These are phyloP conservation scores for Metridium senile DNA, from an alignment of 92 coral and sea anemone genomes.

Conservation along the genomic window DNA sequence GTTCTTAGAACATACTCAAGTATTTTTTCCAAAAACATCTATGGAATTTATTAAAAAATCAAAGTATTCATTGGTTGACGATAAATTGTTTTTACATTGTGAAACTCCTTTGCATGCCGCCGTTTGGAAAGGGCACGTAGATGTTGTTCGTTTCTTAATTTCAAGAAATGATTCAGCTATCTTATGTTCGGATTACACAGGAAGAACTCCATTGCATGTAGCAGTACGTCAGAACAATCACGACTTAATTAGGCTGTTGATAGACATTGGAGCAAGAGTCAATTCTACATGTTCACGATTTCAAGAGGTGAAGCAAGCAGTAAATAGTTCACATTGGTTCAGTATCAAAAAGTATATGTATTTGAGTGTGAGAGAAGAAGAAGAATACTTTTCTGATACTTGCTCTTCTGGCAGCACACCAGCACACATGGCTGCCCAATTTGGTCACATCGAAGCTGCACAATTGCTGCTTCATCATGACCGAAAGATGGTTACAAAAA, in stretches of 20 bases:
- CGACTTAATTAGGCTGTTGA: conserved; percentile 46
- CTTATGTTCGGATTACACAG: conserved; percentile 53
- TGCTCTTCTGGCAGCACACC: conserved; percentile 64
- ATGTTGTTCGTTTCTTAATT: conserved; percentile 43
- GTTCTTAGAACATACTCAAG: not conserved
- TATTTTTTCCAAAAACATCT: not conserved
- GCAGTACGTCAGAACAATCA: conserved; percentile 52
- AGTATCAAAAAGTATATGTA: not conserved
- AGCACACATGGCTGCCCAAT: conserved; percentile 53
- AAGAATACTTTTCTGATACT: conserved; percentile 14
- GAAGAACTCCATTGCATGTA: conserved; percentile 64
- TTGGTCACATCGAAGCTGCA: conserved; percentile 39
- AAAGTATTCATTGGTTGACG: conserved; percentile 39
- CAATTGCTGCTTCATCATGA: conserved; percentile 9
- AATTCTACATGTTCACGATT: conserved; percentile 32
- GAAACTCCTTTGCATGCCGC: conserved; percentile 77
- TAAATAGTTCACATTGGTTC: not conserved
- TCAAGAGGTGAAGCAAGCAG: conserved; percentile 8
- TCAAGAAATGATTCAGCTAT: conserved; percentile 17
- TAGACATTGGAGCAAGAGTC: conserved; percentile 38
- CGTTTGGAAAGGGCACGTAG: conserved; percentile 28
- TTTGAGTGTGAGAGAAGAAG: conserved; percentile 22
- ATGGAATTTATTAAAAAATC: too few species aligned
- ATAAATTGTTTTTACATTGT: conserved; percentile 41
- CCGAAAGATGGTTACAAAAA: conserved; percentile 11